phyloP scores from a whole-genome alignment of 2,888 invertebrate species.

The Dasysyrphus tricinctus region DNA sequence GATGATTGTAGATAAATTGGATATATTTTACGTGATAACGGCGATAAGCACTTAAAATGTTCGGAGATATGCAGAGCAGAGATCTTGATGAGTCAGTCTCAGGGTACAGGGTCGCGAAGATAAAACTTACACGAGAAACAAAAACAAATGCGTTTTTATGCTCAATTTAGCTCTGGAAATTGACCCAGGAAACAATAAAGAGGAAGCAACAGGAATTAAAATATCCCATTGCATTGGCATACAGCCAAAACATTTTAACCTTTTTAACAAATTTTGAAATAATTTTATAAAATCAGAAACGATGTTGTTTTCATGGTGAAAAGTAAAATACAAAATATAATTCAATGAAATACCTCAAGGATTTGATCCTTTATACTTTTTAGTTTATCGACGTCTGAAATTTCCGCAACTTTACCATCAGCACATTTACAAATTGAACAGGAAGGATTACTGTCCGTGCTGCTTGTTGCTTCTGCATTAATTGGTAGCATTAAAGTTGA shows the following conservation, averaged over 20 bases:
- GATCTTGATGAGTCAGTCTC: too few relatives aligned
- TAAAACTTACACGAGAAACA: too few relatives aligned
- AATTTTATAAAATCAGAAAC: not conserved
- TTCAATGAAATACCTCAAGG: conserved; percentile 34
- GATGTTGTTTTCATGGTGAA: not conserved
- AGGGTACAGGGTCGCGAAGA: too few relatives aligned
- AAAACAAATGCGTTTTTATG: too few relatives aligned
- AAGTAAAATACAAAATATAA: not conserved
- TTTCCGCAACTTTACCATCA: conserved; percentile 11
- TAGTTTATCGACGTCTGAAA: conserved; percentile 35
- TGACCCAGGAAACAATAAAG: too few relatives aligned
- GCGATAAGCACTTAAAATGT: too few relatives aligned
- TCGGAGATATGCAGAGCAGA: too few relatives aligned
- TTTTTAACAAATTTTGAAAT: not conserved
- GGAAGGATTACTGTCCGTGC: not conserved
- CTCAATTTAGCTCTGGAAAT: too few relatives aligned
- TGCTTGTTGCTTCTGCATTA: conserved; percentile 5
- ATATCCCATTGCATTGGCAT: not conserved
- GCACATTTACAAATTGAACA: conserved; percentile 49
- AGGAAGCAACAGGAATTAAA: not conserved
- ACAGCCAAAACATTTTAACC: not conserved
- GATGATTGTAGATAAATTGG: too few relatives aligned
- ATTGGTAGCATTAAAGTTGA: not conserved
- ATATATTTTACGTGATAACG: too few relatives aligned
- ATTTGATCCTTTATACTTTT: conserved; percentile 39